These are phyloP conservation scores for Nipponacmea schrenckii DNA, from an alignment of 2,888 invertebrate genomes.

Conservation along the genomic window DNA sequence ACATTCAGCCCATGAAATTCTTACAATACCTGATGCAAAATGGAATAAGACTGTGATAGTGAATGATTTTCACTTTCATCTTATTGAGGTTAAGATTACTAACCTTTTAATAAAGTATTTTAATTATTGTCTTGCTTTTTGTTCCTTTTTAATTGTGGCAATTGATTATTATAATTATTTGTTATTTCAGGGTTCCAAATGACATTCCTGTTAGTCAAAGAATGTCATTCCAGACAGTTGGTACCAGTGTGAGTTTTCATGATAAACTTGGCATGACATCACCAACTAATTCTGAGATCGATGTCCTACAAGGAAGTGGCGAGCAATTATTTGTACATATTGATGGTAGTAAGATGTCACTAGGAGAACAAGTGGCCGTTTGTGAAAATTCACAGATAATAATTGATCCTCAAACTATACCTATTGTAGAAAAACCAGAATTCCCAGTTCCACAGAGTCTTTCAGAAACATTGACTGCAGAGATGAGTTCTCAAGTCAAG, in stretches of 20 bases:
- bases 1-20: too few relatives aligned
- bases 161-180: too few relatives aligned
- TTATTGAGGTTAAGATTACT: too few relatives aligned
- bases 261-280: background rate
- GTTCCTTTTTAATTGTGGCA: too few relatives aligned
- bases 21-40: too few relatives aligned
- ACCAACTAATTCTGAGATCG: conserved; percentile 35
- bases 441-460: conserved; percentile 50
- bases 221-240: conserved; percentile 19
- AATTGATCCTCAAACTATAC: conserved; percentile 35
- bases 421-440: conserved; percentile 40
- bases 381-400: conserved; percentile 39
- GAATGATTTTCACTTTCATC: too few relatives aligned
- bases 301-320: conserved; percentile 31
- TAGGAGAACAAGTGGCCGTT: conserved; percentile 47
- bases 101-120: too few relatives aligned
- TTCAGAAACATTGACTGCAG: conserved; percentile 51
- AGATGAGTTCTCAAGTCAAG: conserved; percentile 37
- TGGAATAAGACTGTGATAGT: too few relatives aligned
- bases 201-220: conserved; percentile 15
- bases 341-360: conserved; percentile 41
- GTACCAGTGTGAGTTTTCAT: conserved; percentile 4
- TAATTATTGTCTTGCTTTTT: too few relatives aligned
- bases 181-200: conserved; percentile 21
- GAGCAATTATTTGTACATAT: conserved; percentile 38